Base-by-base conservation (phyloP, 1,140 invertebrate genomes). In the Bombyx mandarina region DNA sequence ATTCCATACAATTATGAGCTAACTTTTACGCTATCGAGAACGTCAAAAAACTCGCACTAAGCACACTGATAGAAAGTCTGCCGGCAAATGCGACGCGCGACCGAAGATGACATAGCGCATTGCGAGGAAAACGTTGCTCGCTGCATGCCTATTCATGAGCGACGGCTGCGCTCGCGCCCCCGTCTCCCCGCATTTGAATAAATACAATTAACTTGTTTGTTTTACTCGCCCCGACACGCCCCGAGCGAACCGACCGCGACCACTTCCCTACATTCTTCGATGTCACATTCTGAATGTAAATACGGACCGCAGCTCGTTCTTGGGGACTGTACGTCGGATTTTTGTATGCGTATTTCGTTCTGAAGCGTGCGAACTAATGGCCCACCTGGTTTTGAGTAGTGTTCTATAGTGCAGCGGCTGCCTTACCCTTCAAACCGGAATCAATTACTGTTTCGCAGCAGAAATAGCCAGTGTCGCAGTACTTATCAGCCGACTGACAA, bases 181-280 rank as follows among this genome's bases (percentile, higher is more conserved):
- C 58, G 54, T 50, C 62, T 66, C 66, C 69, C 68, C 58, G 64
- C 77, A 86, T 86, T 86, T 82, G 73, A 86, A 86, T 86, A 86
- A 83, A 86, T 83, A 86, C 80, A 83, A 86, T 86, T 86, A 86
- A 80, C 80, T 86, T 86, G 82, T 86, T 83, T 86, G 80, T 82
- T 83, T 86, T 82, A 74, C 70, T 73, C 71, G 71, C 65, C 75
- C 68, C 61, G 68, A 65, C 65, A 73, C 73, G 73, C 77, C 74
- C 75, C 63, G 62, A 52, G 60, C 63, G 67, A 64, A 66, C 67
- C 66, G 61, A 60, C 56, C 66, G 66, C 72, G 8, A 42, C 22
- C 26, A 42, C 8, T 22, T 26, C 44, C 9, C 9, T 8, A 55
- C 12, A 45, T 22, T 22, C 54, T 9, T 22, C 43, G 9, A 10